phyloP scores from a whole-genome alignment of 64 coral and sea anemone species.

The Porites lutea region DNA sequence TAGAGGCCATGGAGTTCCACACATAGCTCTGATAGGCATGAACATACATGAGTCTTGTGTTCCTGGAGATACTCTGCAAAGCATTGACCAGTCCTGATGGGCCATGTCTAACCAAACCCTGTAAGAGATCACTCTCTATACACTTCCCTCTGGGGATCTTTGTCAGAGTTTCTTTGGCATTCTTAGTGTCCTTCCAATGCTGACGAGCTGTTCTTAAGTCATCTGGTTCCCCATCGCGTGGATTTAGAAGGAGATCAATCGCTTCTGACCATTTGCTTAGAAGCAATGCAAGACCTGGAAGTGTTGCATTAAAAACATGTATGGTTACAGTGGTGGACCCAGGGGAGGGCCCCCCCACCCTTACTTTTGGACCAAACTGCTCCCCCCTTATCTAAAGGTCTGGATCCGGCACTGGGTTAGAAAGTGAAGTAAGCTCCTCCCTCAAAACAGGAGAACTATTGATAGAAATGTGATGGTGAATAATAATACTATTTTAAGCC shows the following conservation, averaged over 20 bases:
- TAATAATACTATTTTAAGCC: no score
- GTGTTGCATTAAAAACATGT: neutral
- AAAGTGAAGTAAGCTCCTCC: no score
- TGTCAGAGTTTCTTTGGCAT: constrained; percentile 65
- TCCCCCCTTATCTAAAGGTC: no score
- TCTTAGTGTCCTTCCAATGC: constrained; percentile 79
- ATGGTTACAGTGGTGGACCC: neutral
- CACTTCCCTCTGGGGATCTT: constrained; percentile 74
- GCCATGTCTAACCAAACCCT: constrained; percentile 57
- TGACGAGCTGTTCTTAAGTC: constrained; percentile 63
- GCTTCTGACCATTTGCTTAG: constrained; percentile 87
- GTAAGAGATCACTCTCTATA: constrained; percentile 82
- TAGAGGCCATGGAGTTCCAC: constrained; percentile 88
- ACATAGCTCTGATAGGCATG: constrained; percentile 97
- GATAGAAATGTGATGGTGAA: no score
- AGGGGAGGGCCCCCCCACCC: no score
- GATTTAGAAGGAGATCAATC: constrained; percentile 77
- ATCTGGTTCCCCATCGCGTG: constrained; percentile 66
- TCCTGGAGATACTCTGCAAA: constrained; percentile 81
- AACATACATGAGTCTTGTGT: constrained; percentile 98
- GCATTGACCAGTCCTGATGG: constrained; percentile 81
- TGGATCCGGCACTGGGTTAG: no score
- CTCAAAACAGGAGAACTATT: no score
- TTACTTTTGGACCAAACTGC: no score
- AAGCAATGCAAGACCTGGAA: constrained; percentile 78